A percentile compares a stretch with the other conserved stretches of the same genome.
Evolutionary conservation across 2,888 invertebrate genomes (phyloP).

Genomic region (Luperina testacea): DNA sequence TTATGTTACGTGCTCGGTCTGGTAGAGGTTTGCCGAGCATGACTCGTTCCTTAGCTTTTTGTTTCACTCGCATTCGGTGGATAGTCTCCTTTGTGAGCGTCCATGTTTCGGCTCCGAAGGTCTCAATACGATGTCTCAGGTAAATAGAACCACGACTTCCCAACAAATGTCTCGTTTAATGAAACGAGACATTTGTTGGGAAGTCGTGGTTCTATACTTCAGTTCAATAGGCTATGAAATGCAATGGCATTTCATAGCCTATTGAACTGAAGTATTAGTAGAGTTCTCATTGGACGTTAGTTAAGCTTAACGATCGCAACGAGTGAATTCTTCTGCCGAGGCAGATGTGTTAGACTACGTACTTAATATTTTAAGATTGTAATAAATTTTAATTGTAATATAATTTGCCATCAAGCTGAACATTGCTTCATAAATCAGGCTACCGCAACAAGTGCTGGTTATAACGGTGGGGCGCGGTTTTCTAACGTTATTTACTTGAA

Average conservation of each 20-base stretch:
- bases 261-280: not conserved
- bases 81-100: not conserved
- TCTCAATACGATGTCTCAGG: not conserved
- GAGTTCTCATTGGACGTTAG: not conserved
- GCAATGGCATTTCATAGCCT: not conserved
- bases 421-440: constrained; percentile 73
- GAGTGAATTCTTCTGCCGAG: constrained; percentile 20
- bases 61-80: not conserved
- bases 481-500: constrained; percentile 51
- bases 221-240: too few relatives aligned
- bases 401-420: constrained; percentile 62
- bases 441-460: constrained; percentile 75
- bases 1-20: not conserved
- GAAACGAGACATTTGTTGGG: too few relatives aligned
- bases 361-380: constrained; percentile 56
- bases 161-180: not conserved
- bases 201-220: too few relatives aligned
- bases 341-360: constrained; percentile 31
- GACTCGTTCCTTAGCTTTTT: not conserved
- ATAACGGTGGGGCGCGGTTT: constrained; percentile 63
- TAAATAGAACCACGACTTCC: not conserved
- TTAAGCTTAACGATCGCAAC: constrained; percentile 7
- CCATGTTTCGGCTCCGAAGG: not conserved
- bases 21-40: not conserved
- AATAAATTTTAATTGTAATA: constrained; percentile 64